Evolutionary conservation across 2,113 vertebrate genomes (phyloP).

Genomic region (Lepisosteus oculatus): DNA sequence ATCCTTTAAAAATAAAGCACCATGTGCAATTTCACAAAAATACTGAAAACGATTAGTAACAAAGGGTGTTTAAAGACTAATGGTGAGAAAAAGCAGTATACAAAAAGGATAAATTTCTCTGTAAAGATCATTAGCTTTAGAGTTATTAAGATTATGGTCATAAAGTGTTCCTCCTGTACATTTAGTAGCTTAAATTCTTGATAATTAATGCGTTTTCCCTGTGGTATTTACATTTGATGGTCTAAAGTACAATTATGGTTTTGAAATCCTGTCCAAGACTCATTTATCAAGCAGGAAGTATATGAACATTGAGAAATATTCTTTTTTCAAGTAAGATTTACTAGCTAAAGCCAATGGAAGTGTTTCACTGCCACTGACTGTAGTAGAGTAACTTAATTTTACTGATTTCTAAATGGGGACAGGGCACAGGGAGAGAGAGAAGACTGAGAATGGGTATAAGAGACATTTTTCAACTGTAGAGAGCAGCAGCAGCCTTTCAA

Average conservation of each 20-base stretch:
- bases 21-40: background rate
- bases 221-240: conserved; percentile 63
- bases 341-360: conserved; percentile 63
- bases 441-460: conserved; percentile 60
- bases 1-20: no score
- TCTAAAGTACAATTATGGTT: conserved; percentile 68
- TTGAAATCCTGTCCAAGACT: conserved; percentile 67
- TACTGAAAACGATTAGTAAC: conserved; percentile 2
- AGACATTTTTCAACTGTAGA: conserved; percentile 93
- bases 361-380: conserved; percentile 58
- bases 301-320: conserved; percentile 60
- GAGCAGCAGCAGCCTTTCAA: conserved; percentile 98
- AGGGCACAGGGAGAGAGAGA: background rate
- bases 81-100: conserved; percentile 2
- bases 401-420: conserved; percentile 7
- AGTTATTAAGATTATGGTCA: conserved; percentile 61
- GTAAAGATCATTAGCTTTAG: conserved; percentile 42
- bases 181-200: conserved; percentile 57
- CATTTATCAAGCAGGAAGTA: conserved; percentile 66
- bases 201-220: conserved; percentile 54
- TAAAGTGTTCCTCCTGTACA: conserved; percentile 56
- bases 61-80: conserved; percentile 15
- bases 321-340: conserved; percentile 66
- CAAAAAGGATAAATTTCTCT: conserved; percentile 24
- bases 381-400: conserved; percentile 17